Conservation (phyloP, 1,140 invertebrate genomes). For the Pomacea maculata region DNA sequence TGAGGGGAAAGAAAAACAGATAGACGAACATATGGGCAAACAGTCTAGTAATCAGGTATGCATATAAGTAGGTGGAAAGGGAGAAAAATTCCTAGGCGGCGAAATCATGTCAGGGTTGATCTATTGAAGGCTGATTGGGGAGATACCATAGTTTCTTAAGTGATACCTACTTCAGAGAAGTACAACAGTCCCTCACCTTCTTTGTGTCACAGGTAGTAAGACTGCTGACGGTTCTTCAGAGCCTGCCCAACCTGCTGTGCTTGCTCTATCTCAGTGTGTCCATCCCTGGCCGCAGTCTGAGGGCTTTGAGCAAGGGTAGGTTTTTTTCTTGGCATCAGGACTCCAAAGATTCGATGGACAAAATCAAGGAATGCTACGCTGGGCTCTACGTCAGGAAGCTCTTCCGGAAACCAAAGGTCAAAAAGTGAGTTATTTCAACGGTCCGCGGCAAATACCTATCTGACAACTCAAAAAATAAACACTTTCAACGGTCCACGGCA, state of each 20-base stretch:
- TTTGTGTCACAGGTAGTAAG: constrained; percentile 21
- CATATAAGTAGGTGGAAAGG: neutral
- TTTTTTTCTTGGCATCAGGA: constrained; percentile 9
- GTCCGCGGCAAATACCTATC: no score
- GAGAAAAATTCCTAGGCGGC: no score
- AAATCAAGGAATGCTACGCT: constrained; percentile 35
- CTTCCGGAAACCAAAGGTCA: constrained; percentile 25
- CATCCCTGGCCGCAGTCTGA: constrained; percentile 31
- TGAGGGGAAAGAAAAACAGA: neutral
- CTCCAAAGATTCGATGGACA: constrained; percentile 26
- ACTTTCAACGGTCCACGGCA: neutral
- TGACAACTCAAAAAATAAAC: no score
- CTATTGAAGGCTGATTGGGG: no score
- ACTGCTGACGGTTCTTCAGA: constrained; percentile 22
- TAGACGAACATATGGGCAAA: neutral
- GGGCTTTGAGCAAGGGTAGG: constrained; percentile 11
- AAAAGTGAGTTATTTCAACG: constrained; percentile 8
- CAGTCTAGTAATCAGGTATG: neutral
- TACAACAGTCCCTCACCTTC: neutral
- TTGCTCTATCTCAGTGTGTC: constrained; percentile 39
- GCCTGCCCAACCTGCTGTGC: constrained; percentile 36
- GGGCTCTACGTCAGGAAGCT: constrained; percentile 39
- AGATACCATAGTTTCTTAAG: no score
- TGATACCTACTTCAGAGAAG: no score
- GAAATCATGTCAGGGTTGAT: no score